Percentiles rank a stretch among this genome's conserved stretches.
Conservation (phyloP, 2,113 vertebrate species). For the Panurus biarmicus region DNA sequence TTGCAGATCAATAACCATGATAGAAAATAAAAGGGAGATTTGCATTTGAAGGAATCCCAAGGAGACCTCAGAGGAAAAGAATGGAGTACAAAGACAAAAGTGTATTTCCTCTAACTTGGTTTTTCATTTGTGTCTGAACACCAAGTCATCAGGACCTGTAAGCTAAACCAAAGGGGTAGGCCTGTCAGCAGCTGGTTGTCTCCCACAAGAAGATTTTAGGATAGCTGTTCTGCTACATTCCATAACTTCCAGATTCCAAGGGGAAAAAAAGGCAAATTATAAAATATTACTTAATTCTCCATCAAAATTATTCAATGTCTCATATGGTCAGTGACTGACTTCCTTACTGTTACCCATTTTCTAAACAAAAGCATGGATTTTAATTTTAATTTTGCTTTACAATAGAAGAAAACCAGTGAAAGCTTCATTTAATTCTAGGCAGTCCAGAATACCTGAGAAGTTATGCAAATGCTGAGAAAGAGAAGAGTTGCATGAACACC, state of each 20-base stretch:
- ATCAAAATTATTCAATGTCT: background rate
- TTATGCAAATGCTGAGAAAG: background rate
- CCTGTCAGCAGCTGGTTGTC: background rate
- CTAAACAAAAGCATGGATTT: background rate
- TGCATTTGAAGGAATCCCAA: background rate
- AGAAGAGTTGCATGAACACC: background rate
- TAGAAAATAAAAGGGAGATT: background rate
- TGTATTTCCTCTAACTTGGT: background rate
- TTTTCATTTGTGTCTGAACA: background rate
- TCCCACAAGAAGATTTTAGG: background rate
- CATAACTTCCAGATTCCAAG: background rate
- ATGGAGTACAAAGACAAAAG: rapidly evolving
- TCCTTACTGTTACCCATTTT: background rate
- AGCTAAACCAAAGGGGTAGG: background rate
- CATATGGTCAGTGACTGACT: background rate
- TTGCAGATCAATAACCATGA: background rate
- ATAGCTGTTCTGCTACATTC: background rate
- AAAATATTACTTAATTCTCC: background rate
- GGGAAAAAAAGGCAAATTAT: background rate
- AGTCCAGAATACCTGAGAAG: background rate
- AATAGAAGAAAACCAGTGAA: background rate
- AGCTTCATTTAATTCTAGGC: background rate
- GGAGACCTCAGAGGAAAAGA: background rate
- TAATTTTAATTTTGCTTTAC: background rate
- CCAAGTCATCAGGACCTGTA: background rate